Conservation (phyloP, 2,888 invertebrate species). For the Caenorhabditis drosophilae region DNA sequence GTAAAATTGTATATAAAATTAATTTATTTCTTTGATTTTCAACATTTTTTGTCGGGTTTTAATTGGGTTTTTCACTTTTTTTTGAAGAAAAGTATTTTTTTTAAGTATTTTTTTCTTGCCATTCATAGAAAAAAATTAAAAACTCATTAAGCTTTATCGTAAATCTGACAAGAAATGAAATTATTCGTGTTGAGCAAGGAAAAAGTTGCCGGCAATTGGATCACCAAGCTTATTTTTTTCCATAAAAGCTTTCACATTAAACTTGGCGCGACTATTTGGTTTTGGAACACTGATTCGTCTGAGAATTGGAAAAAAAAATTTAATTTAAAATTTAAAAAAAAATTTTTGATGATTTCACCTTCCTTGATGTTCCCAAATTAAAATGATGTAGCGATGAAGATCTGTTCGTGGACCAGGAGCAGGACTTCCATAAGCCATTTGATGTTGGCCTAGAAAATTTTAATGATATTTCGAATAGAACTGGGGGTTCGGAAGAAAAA, state of each 20-base stretch:
- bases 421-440: constrained; percentile 68
- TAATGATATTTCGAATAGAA: too few species aligned
- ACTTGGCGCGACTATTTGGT: constrained; percentile 65
- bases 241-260: constrained; percentile 67
- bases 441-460: constrained; percentile 58
- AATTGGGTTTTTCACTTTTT: too few species aligned
- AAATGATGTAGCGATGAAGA: constrained; percentile 66
- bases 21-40: neutral
- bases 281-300: constrained; percentile 60
- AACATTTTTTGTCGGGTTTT: too few species aligned
- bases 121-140: too few species aligned
- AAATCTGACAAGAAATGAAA: too few species aligned
- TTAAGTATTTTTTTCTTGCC: too few species aligned
- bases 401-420: constrained; percentile 68
- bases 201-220: constrained; percentile 68
- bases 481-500: too few species aligned
- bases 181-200: constrained; percentile 64
- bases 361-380: constrained; percentile 68
- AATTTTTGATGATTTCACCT: constrained; percentile 9
- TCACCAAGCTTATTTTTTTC: constrained; percentile 68
- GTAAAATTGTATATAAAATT: neutral
- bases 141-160: too few species aligned
- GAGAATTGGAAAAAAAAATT: too few species aligned
- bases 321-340: neutral
- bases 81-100: too few species aligned